Conservation (phyloP, 1,140 invertebrate species). For the Ridgeia piscesae region DNA sequence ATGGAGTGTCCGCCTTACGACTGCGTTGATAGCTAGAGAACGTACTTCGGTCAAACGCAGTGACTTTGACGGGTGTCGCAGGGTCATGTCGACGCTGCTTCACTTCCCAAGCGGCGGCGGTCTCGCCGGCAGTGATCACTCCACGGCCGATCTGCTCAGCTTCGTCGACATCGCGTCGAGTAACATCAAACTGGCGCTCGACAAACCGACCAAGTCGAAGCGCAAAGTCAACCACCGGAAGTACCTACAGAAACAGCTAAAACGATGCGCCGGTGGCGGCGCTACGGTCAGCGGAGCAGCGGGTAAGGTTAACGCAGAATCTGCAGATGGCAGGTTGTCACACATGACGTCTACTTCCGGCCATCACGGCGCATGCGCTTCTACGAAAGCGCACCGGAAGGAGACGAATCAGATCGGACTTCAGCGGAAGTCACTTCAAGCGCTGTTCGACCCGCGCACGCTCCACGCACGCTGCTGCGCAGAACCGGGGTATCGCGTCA, state of each 20-base stretch:
- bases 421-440: conserved; percentile 49
- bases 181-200: conserved; percentile 21
- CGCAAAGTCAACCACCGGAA: conserved; percentile 52
- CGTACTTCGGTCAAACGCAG: background rate
- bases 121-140: background rate
- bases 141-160: conserved; percentile 13
- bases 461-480: conserved; percentile 46
- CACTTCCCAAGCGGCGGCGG: background rate
- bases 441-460: conserved; percentile 49
- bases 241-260: conserved; percentile 54
- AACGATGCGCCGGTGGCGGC: conserved; percentile 32
- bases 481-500: conserved; percentile 28
- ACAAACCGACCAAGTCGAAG: conserved; percentile 42
- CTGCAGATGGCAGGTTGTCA: conserved; percentile 2
- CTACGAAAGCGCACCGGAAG: conserved; percentile 31
- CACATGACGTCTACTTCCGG: background rate
- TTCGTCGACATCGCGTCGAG: conserved; percentile 27
- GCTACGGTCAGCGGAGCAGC: background rate
- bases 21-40: background rate
- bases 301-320: conserved; percentile 27
- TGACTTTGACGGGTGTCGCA: background rate
- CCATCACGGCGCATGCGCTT: conserved; percentile 6
- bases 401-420: conserved; percentile 44
- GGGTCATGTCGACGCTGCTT: background rate
- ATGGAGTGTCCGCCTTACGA: background rate